Evolutionary conservation across 2,888 invertebrate genomes (phyloP).

Genomic region (Girardia tigrina): DNA sequence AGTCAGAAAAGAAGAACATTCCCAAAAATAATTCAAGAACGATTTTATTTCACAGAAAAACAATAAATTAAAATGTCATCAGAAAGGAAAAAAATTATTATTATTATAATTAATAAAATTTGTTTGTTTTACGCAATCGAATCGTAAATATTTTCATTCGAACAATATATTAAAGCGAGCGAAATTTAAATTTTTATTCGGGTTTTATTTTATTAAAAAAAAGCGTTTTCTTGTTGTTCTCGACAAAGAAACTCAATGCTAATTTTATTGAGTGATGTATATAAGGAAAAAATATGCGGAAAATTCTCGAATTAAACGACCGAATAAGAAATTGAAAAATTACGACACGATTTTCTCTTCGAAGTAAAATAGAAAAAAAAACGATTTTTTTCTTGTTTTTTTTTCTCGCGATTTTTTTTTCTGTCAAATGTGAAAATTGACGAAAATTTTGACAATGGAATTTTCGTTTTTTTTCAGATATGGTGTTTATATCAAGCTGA

Average conservation of each 20-base stretch:
- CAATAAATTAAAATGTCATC: neutral
- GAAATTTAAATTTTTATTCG: no score
- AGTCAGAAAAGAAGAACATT: no score
- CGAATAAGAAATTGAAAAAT: slow-evolving; percentile 9
- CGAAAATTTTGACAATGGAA: no score
- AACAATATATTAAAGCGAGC: no score
- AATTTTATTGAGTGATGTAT: neutral
- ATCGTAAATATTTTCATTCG: neutral
- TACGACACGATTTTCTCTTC: neutral
- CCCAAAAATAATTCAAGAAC: no score
- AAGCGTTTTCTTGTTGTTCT: no score
- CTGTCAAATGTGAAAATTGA: no score
- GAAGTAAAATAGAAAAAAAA: neutral
- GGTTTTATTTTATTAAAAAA: no score
- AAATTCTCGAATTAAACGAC: slow-evolving; percentile 11
- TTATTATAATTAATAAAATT: neutral
- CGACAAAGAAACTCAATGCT: no score
- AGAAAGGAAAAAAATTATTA: neutral
- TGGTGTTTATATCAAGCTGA: neutral
- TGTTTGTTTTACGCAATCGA: neutral
- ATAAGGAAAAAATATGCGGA: slow-evolving; percentile 23
- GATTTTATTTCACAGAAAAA: no score
- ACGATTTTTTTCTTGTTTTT: neutral
- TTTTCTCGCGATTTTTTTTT: no score
- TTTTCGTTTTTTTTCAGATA: no score